A percentile compares a stretch with the other conserved stretches of the same genome.
These are phyloP conservation scores for Cephus pulcher DNA, from an alignment of 2,888 invertebrate species.

Conservation along the genomic window DNA sequence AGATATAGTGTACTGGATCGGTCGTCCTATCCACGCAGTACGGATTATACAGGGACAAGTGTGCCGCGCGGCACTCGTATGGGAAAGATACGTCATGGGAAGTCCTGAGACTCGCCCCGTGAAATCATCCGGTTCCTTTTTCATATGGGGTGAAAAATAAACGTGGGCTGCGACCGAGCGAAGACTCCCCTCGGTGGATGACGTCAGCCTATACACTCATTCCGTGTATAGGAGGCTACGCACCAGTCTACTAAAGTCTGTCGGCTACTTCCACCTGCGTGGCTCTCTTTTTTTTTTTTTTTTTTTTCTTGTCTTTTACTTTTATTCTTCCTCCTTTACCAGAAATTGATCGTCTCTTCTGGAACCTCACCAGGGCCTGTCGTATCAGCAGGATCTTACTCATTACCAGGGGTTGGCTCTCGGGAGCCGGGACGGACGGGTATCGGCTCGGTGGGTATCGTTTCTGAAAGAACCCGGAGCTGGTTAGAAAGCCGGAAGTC, in stretches of 20 bases:
- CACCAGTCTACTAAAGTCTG: neutral
- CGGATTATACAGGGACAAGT: neutral
- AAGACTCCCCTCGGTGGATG: constrained; percentile 21
- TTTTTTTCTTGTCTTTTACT: neutral
- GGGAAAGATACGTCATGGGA: constrained; percentile 41
- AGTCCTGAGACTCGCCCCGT: constrained; percentile 42
- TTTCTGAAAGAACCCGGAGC: neutral
- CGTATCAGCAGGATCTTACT: neutral
- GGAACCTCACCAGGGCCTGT: neutral
- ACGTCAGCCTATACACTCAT: constrained; percentile 29
- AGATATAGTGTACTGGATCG: neutral
- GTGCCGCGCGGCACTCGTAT: neutral
- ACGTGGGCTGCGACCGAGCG: constrained; percentile 21
- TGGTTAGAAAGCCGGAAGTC: neutral
- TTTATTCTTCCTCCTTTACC: neutral
- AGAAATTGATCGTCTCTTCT: neutral
- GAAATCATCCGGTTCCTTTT: constrained; percentile 54
- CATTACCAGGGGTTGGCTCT: neutral
- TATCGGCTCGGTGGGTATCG: neutral
- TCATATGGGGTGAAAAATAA: constrained; percentile 35
- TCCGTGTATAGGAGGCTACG: constrained; percentile 4
- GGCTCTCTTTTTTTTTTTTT: neutral
- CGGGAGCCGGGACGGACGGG: neutral
- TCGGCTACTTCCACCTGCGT: constrained; percentile 18
- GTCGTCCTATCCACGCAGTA: neutral